Base-by-base conservation (phyloP, 2,113 vertebrate species). In the Mesocricetus auratus region DNA sequence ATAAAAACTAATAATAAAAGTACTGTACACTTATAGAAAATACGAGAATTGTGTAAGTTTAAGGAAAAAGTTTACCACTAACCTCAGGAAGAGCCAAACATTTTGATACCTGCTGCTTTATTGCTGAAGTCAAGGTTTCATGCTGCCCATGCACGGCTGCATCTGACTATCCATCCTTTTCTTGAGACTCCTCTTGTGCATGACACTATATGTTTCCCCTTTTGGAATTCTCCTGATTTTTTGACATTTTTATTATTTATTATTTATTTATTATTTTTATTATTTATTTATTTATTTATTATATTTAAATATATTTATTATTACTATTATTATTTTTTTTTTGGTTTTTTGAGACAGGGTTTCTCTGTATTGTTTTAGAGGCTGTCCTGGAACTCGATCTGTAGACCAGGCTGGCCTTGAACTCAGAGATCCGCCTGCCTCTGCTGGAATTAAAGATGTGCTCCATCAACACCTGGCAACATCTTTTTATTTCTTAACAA, bases 1-100 rank as follows among this genome's bases (percentile, higher is more conserved):
- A 95, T 82, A 94, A 92, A 79, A 62, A 90, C 64, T 94, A 21
- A 89, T 91, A 75, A 96, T 92, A 89, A 97, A 90, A 95, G 53
- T 47, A 87, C 21, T 86, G 17, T 87, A 47, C 62, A 36, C 79
- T 91, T 15, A 71, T 17, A 77, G 36, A 69, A 96, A 95, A 68
- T 58, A 33, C 64, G 73, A 95, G 78, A 89, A 53, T 93, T 81
- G 91, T 7, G 42, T 3, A 53, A 58, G 29, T 95, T 96, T 93
- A 78, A 96, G 86, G 85, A 60, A 93, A 89, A 95, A 94, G 94
- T 21, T 94, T 90, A 75, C 39, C 81, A 93, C 26, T 73, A 86
- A 64, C 66, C 62, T 42, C 60, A 91, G 12, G 53, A 90, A 83
- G 31, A 77, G 77, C 50, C 36, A 47, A 50, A 95, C n/a, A 93